These are phyloP conservation scores for Cervus canadensis DNA, from an alignment of 2,113 vertebrate genomes.

Conservation along the genomic window DNA sequence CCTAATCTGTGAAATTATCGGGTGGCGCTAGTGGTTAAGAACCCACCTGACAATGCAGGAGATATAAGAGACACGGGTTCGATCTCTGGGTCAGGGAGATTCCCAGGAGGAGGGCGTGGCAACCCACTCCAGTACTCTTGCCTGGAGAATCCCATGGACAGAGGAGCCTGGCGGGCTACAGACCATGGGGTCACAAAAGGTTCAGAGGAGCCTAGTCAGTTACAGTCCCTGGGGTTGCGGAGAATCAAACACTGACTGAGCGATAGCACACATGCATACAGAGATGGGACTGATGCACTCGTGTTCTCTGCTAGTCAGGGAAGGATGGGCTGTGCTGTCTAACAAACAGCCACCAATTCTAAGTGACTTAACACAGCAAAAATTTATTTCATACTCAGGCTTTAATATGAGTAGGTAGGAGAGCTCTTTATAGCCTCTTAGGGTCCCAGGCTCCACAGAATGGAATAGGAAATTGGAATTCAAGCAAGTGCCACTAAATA, in stretches of 20 bases:
- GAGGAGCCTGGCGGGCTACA: fast-evolving
- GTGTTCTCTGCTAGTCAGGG: neutral
- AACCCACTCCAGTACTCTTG: neutral
- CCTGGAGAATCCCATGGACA: neutral
- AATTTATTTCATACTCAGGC: neutral
- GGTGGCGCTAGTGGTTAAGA: neutral
- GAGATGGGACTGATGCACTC: neutral
- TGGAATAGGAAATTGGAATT: neutral
- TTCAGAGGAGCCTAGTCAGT: neutral
- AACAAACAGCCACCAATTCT: neutral
- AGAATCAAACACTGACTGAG: neutral
- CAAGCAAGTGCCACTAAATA: neutral
- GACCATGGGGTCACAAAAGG: neutral
- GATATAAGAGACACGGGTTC: neutral
- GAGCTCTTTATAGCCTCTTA: neutral
- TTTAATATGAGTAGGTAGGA: neutral
- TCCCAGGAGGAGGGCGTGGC: neutral
- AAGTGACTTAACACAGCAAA: neutral
- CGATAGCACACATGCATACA: neutral
- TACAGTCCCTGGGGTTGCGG: neutral
- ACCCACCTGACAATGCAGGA: neutral
- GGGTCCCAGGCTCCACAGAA: neutral
- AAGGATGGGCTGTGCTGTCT: neutral
- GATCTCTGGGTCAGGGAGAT: neutral
- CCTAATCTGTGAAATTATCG: neutral